Base-by-base conservation (phyloP, 2,797 vertebrate species). In the Helostoma temminkii region DNA sequence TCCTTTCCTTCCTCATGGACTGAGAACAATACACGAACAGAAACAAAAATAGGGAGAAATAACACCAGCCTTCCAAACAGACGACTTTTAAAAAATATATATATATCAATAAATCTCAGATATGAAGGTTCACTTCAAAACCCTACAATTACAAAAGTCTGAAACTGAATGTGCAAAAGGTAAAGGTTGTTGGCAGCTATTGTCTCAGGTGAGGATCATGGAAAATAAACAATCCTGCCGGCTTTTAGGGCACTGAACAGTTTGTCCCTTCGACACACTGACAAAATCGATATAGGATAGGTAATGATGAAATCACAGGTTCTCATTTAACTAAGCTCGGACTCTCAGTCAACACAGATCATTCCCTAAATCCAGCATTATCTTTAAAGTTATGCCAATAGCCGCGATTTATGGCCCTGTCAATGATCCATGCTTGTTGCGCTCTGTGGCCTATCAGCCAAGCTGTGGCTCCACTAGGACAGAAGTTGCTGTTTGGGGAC, bases 361-460 rank as follows among this genome's bases (percentile, higher is more conserved):
- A 85, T 48, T 34, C 71, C 59, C 61, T 59, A 82, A 83, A 67
- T 50, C 67, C n/a, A 46, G 71, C 69, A 85, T 88, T 81, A 86
- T 84, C 86, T 88, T 89, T 76, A 78, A 84, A 77, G 74, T 73
- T 87, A 54, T 74, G 86, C 81, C 89, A 79, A 88, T 80, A 81
- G 77, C 72, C 73, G 52, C 76, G 78, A 84, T 91, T 83, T 84
- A 84, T 61, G 80, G 70, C 77, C 73, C 66, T 55, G 71, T 74
- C 32, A 66, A 62, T 66, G 77, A 82, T 59, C 77, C 32, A 81
- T 77, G 87, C 87, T 74, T 85, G 86, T 90, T 85, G 87, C 88
- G 83, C 88, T 78, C 79, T 16, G 74, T 39, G 67, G 71, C 36
- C 39, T 53, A 22, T 22, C 16, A 9, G 12, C 24, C 56, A n/a